A percentile compares a stretch with the other conserved stretches of the same genome.
Conservation (phyloP, 2,888 invertebrate species). For the Rhyacophila evoluta region DNA sequence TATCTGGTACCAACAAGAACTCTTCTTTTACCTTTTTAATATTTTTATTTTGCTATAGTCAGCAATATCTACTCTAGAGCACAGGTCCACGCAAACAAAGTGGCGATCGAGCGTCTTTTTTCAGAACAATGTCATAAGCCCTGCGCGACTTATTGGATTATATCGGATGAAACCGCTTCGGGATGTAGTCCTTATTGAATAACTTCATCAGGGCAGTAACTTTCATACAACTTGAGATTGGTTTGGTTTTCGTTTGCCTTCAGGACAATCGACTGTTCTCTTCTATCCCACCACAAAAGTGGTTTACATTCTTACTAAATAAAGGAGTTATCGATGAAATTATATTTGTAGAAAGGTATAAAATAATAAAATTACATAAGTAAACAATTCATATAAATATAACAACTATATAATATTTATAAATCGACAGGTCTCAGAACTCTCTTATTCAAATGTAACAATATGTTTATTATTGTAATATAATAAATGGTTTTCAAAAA, state of each 20-base stretch:
- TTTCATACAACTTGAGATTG: not conserved
- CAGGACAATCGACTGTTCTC: conserved; percentile 27
- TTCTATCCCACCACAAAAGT: not conserved
- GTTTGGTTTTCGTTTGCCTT: conserved; percentile 33
- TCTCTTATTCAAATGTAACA: too few relatives aligned
- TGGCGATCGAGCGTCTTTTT: not conserved
- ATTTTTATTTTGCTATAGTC: not conserved
- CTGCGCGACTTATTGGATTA: conserved; percentile 39
- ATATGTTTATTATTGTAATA: too few relatives aligned
- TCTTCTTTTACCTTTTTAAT: not conserved
- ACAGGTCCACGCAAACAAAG: not conserved
- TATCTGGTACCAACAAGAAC: too few relatives aligned
- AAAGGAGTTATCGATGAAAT: not conserved
- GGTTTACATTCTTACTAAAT: not conserved
- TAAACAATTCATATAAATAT: too few relatives aligned
- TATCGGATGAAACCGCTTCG: conserved; percentile 28
- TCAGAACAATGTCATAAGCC: not conserved
- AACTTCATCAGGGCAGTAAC: conserved; percentile 44
- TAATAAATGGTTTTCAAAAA: too few relatives aligned
- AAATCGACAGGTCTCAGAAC: too few relatives aligned
- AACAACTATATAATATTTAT: too few relatives aligned
- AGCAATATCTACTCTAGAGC: not conserved
- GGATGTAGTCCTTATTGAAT: conserved; percentile 41
- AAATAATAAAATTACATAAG: too few relatives aligned
- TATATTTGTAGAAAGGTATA: not conserved